Conservation (phyloP, 2,888 invertebrate species). For the Elegia similella region DNA sequence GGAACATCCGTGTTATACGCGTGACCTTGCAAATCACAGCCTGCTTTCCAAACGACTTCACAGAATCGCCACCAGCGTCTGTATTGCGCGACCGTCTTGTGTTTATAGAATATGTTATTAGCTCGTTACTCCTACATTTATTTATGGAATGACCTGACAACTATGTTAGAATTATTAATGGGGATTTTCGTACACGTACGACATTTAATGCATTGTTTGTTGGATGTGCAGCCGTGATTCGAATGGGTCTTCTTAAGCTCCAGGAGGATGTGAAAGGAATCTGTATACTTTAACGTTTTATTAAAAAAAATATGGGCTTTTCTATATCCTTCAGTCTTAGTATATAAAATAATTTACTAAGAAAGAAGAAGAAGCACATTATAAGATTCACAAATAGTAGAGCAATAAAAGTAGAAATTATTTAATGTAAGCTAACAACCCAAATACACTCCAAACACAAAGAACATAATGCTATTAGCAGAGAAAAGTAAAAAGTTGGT, state of each 20-base stretch:
- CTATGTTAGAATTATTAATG: slow-evolving; percentile 37
- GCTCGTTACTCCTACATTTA: slow-evolving; percentile 57
- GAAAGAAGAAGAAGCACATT: too few species aligned
- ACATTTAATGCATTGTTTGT: background rate
- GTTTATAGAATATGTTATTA: slow-evolving; percentile 70
- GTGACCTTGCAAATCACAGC: slow-evolving; percentile 82
- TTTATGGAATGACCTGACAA: slow-evolving; percentile 59
- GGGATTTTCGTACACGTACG: background rate
- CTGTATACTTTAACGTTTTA: too few species aligned
- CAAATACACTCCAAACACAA: background rate
- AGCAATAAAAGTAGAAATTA: too few species aligned
- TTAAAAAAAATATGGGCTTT: too few species aligned
- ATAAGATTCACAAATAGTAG: too few species aligned
- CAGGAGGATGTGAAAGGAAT: too few species aligned
- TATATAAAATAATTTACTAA: too few species aligned
- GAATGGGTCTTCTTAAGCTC: background rate
- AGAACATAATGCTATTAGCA: background rate
- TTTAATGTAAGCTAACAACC: background rate
- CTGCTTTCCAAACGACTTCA: slow-evolving; percentile 81
- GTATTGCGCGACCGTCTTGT: slow-evolving; percentile 66
- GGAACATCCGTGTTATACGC: slow-evolving; percentile 82
- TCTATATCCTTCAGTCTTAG: too few species aligned
- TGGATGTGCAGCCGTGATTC: background rate
- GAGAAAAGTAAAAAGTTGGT: background rate
- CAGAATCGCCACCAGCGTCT: slow-evolving; percentile 72